Base-by-base conservation (phyloP, 1,140 invertebrate genomes). In the Sminthurides bifidus region DNA sequence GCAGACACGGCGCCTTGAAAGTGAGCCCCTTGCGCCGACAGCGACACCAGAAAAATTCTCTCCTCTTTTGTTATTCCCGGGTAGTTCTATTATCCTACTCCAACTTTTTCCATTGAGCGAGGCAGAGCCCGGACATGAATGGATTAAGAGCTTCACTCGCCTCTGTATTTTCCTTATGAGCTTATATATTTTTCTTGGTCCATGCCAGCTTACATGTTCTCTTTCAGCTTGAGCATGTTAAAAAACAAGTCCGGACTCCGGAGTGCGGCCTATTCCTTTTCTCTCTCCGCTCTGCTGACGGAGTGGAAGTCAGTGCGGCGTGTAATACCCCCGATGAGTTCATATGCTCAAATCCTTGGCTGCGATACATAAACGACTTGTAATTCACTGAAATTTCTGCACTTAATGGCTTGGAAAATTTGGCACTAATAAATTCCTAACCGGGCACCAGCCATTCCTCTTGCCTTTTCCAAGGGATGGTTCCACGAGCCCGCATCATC, bases 341-440 rank as follows among this genome's bases (percentile, higher is more conserved):
- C 56, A 61, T 56, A 53, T 57, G 51, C 53, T 56, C 56, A 61
- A 61, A 53, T 60, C 57, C 63, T 60, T 55, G 59, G 61, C 64
- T 64, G 59, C 61, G 61, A 56, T 64, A 59, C 61, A 63, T 61
- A 61, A 66, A 64, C 56, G 64, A 66, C 61, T 60, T 62, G 61
- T 64, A 64, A 64, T 66, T 64, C 64, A 66, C 64, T 63, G 58
- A 63, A 64, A 66, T 64, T 64, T 64, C 64, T 61, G 64, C 56
- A 63, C 55, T 63, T 65, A 65, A 65, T 65, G 64, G 63, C 60
- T 65, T 65, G 64, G 64, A 65, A 65, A 65, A 65, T 65, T 65
- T 65, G 64, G 61, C 64, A 65, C 64, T 65, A 65, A 65, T 65
- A 65, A 65, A 65, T 65, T 65, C 59, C 64, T 65, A 61, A 54